These are phyloP conservation scores for Eilema griseolum DNA, from an alignment of 2,888 invertebrate species.

Conservation along the genomic window DNA sequence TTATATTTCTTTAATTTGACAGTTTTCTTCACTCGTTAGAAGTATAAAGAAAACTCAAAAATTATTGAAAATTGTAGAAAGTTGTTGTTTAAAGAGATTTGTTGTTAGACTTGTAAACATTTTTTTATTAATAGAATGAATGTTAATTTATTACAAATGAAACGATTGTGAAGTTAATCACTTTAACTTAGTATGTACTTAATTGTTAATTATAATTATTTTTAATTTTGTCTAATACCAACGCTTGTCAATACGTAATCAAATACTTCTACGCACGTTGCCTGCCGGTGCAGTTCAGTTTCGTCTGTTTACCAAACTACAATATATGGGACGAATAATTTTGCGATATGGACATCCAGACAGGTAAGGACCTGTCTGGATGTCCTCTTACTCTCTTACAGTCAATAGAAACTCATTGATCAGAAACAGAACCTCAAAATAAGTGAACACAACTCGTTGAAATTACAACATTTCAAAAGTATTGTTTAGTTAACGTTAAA, in stretches of 20 bases:
- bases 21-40: background rate
- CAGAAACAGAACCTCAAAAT: background rate
- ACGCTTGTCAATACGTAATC: background rate
- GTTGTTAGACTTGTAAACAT: background rate
- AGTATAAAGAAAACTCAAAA: background rate
- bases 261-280: slow-evolving; percentile 3
- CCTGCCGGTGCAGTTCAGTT: background rate
- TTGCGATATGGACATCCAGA: too few species aligned
- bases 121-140: slow-evolving; percentile 5
- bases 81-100: background rate
- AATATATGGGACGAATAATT: background rate
- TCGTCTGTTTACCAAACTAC: background rate
- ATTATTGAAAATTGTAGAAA: background rate
- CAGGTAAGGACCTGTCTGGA: too few species aligned
- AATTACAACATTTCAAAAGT: too few species aligned
- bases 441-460: background rate
- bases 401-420: background rate
- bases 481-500: background rate
- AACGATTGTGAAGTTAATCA: background rate
- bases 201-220: background rate
- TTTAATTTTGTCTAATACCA: slow-evolving; percentile 3
- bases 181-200: slow-evolving; percentile 4
- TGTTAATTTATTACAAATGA: slow-evolving; percentile 4
- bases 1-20: background rate
- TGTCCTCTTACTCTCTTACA: background rate